Evolutionary conservation across 1,140 invertebrate genomes (phyloP).

Genomic region (Drosophila neocordata): DNA sequence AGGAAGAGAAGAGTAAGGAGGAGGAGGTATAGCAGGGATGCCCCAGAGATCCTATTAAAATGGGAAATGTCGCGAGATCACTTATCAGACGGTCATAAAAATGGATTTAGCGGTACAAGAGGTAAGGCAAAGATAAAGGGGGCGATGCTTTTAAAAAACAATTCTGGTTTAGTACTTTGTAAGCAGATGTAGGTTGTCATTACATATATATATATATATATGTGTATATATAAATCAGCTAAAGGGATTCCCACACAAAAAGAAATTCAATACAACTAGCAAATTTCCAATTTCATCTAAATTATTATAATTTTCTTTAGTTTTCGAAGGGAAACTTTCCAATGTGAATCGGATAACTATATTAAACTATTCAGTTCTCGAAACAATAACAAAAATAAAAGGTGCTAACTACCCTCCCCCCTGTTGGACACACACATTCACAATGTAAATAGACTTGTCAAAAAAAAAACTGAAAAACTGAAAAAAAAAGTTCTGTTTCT

Average conservation of each 20-base stretch:
- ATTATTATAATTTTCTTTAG: not conserved
- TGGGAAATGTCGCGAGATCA: conserved; percentile 82
- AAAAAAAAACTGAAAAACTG: conserved; percentile 35
- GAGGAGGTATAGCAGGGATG: conserved; percentile 44
- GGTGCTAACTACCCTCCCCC: conserved; percentile 58
- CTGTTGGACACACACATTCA: not conserved
- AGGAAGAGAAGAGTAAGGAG: conserved; percentile 27
- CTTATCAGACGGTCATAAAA: conserved; percentile 80
- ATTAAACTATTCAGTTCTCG: conserved; percentile 12
- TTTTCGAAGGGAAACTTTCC: conserved; percentile 2
- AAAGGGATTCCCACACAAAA: not conserved
- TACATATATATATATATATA: conserved; percentile 76
- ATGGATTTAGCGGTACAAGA: conserved; percentile 60
- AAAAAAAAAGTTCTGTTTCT: conserved; percentile 21
- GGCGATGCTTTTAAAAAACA: conserved; percentile 7
- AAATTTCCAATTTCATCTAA: not conserved
- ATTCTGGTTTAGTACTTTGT: conserved; percentile 9
- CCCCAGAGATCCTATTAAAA: conserved; percentile 73
- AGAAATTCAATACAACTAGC: not conserved
- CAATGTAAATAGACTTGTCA: conserved; percentile 64
- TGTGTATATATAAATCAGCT: conserved; percentile 5
- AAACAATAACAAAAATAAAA: conserved; percentile 14
- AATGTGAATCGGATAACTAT: conserved; percentile 4
- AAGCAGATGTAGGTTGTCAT: conserved; percentile 46
- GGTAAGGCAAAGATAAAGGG: conserved; percentile 8